Conservation (phyloP, 2,113 vertebrate genomes). For the Trichomycterus rosablanca region DNA sequence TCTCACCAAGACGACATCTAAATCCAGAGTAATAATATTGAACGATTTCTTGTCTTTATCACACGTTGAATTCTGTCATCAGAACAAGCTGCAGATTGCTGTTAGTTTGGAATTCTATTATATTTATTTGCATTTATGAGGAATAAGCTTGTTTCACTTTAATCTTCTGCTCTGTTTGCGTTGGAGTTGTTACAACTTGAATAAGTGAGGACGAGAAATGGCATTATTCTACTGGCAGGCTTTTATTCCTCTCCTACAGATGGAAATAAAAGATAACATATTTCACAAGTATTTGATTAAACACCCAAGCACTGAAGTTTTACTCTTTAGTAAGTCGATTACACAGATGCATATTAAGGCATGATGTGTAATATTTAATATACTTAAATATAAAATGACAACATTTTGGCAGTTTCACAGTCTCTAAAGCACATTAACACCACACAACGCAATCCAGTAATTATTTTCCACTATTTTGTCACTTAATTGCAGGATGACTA, state of each 20-base stretch:
- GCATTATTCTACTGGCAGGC: conserved; percentile 12
- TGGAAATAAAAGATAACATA: too few species aligned
- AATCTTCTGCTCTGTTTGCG: conserved; percentile 25
- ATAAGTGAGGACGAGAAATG: not conserved
- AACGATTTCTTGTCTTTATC: not conserved
- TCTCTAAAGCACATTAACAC: not conserved
- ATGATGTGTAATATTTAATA: conserved; percentile 6
- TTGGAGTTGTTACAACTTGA: conserved; percentile 28
- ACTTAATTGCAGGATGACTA: conserved; percentile 33
- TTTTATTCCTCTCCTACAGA: conserved; percentile 3
- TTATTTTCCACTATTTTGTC: conserved; percentile 1
- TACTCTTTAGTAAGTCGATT: not conserved
- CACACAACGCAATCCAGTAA: conserved; percentile 2
- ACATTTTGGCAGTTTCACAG: too few species aligned
- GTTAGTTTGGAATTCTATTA: not conserved
- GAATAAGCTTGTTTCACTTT: conserved; percentile 4
- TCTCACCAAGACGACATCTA: not conserved
- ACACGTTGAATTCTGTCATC: not conserved
- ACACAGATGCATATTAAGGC: conserved; percentile 19
- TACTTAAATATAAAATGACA: conserved; percentile 17
- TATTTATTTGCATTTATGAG: conserved; percentile 10
- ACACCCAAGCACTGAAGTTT: conserved; percentile 1
- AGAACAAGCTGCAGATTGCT: not conserved
- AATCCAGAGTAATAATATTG: not conserved
- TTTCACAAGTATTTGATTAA: conserved; percentile 9